Base-by-base conservation (phyloP, 2,797 vertebrate species). In the Pelodytes ibericus region DNA sequence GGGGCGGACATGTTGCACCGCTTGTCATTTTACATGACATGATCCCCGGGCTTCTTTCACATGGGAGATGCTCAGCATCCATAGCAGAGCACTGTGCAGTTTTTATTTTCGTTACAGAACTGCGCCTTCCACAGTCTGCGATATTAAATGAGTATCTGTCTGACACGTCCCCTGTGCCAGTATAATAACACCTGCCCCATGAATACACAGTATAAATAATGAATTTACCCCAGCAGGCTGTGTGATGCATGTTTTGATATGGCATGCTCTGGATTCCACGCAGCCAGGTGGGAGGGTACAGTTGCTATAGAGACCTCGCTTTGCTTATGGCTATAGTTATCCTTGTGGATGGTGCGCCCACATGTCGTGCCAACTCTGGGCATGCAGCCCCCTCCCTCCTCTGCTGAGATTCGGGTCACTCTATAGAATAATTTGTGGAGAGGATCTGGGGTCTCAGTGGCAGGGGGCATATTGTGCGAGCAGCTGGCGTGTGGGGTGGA, bases 71-170 rank as follows among this genome's bases (percentile, higher is more conserved):
- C n/a, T n/a, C n/a, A n/a, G n/a, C n/a, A n/a, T n/a, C n/a, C n/a
- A n/a, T n/a, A n/a, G n/a, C n/a, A n/a, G n/a, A n/a, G n/a, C n/a
- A n/a, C n/a, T n/a, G n/a, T n/a, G n/a, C n/a, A n/a, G n/a, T n/a
- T n/a, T 44, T 9, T 44, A 13, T 16, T 44, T 4, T 24, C n/a
- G 24, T 13, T 22, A 22, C 20, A 8, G 24, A 3, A 10, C 3
- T 29, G 2, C 4, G 57, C 26, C 3, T 59, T 59, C 24, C n/a
- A 24, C 13, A 15, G 44, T 53, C n/a, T 53, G 49, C 53, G 71
- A 13, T 39, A 27, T 64, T 24, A 51, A 73, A 73, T 73, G 57
- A 73, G 64, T 57, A 39, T 20, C 60, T 26, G 71, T 73, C 71
- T 73, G 71, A 39, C 61, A 39, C 71, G 2, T 57, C 13, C n/a